These are phyloP conservation scores for Agrochola lychnidis DNA, from an alignment of 2,888 invertebrate species.

Conservation along the genomic window DNA sequence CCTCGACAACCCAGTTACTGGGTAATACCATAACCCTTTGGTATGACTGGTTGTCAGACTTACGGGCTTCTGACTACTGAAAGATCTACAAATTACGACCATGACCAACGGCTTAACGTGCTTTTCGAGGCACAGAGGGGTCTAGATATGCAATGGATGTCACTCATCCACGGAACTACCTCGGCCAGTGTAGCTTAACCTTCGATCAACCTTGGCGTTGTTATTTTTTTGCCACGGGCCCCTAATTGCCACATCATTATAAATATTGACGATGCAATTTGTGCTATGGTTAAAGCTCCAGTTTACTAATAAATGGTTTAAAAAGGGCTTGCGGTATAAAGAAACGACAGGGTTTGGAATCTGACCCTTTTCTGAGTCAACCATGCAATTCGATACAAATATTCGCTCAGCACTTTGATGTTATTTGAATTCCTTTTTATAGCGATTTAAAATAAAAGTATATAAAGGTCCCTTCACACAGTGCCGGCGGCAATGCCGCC, in stretches of 20 bases:
- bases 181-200: background rate
- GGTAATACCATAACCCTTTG: background rate
- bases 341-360: background rate
- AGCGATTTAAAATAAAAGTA: background rate
- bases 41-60: background rate
- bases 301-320: background rate
- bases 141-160: background rate
- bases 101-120: background rate
- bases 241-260: background rate
- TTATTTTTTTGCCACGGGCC: background rate
- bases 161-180: background rate
- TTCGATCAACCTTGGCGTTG: background rate
- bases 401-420: background rate
- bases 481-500: no score
- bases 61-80: background rate
- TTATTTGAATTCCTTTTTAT: background rate
- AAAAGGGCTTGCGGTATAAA: background rate
- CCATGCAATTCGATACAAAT: background rate
- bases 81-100: background rate
- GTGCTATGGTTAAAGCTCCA: background rate
- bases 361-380: slow-evolving; percentile 1
- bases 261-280: no score
- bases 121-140: background rate
- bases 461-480: no score
- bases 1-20: background rate